These are phyloP conservation scores for Riptortus pedestris DNA, from an alignment of 1,140 invertebrate genomes.

Conservation along the genomic window DNA sequence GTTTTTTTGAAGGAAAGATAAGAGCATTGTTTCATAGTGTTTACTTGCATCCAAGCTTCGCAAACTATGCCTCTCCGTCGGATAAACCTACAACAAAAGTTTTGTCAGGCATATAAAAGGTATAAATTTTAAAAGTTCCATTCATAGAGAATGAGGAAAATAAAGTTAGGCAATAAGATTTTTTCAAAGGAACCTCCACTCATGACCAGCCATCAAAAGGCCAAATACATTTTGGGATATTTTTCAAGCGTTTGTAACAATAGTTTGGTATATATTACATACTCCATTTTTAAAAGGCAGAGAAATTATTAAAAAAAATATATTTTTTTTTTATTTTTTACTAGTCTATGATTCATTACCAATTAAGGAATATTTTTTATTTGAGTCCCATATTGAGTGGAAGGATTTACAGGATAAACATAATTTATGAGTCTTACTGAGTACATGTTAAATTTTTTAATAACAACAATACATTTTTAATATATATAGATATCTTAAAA, in stretches of 20 bases:
- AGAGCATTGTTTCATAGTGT: conserved; percentile 81
- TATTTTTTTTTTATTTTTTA: too few species aligned
- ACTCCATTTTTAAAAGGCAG: too few species aligned
- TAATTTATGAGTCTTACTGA: too few species aligned
- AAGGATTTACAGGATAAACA: too few species aligned
- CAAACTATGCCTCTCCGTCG: conserved; percentile 87
- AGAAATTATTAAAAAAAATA: too few species aligned
- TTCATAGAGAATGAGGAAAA: background rate
- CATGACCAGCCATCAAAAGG: background rate
- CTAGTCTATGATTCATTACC: too few species aligned
- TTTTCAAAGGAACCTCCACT: background rate
- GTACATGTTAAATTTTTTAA: too few species aligned
- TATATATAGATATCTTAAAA: too few species aligned
- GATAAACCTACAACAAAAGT: conserved; percentile 58
- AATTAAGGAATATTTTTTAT: too few species aligned
- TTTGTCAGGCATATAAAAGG: background rate
- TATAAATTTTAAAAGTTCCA: background rate
- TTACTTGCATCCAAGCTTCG: conserved; percentile 85
- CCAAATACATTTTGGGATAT: background rate
- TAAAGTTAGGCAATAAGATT: background rate
- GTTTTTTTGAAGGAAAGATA: conserved; percentile 85
- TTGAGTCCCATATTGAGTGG: too few species aligned
- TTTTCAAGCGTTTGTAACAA: background rate
- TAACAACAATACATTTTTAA: too few species aligned
- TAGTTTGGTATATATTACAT: background rate